A percentile compares a stretch with the other conserved stretches of the same genome.
Conservation (phyloP, 23 tunicate species). For the Halocynthia aurantium region DNA sequence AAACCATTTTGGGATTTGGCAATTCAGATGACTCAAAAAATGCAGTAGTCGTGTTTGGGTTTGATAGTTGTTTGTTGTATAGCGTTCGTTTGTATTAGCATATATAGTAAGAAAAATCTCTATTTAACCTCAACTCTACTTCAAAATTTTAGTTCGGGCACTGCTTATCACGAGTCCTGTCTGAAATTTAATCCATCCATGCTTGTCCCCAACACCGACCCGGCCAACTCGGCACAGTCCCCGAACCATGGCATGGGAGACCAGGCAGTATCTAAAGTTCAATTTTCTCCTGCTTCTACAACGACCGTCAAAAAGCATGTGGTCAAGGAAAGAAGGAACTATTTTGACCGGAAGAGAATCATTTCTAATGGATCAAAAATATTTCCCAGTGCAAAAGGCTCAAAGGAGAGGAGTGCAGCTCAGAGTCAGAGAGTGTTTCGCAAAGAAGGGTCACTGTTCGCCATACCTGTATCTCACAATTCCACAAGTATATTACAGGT, state of each 20-base stretch:
- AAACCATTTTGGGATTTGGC: slow-evolving; percentile 27
- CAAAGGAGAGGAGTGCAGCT: slow-evolving; percentile 5
- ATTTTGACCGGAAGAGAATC: slow-evolving; percentile 22
- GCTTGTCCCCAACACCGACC: neutral
- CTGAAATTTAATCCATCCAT: slow-evolving; percentile 28
- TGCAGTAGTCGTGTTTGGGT: slow-evolving; percentile 59
- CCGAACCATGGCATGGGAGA: neutral
- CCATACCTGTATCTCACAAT: slow-evolving; percentile 16
- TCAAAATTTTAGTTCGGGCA: slow-evolving; percentile 47
- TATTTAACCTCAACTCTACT: neutral
- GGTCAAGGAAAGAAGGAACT: slow-evolving; percentile 7
- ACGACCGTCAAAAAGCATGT: slow-evolving; percentile 5
- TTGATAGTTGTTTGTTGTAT: neutral
- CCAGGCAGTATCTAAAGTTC: too few relatives aligned
- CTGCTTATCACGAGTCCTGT: slow-evolving; percentile 66
- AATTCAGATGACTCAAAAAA: slow-evolving; percentile 8
- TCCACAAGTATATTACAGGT: neutral
- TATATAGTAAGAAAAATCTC: neutral
- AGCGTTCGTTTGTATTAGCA: neutral
- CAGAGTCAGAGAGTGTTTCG: slow-evolving; percentile 17
- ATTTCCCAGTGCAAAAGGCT: slow-evolving; percentile 14
- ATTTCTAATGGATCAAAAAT: slow-evolving; percentile 15
- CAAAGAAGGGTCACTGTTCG: slow-evolving; percentile 23
- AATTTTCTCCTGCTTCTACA: too few relatives aligned
- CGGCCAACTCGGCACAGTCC: neutral